Evolutionary conservation across 2,797 vertebrate species (phyloP).

Genomic region (Bovichtus diacanthus): DNA sequence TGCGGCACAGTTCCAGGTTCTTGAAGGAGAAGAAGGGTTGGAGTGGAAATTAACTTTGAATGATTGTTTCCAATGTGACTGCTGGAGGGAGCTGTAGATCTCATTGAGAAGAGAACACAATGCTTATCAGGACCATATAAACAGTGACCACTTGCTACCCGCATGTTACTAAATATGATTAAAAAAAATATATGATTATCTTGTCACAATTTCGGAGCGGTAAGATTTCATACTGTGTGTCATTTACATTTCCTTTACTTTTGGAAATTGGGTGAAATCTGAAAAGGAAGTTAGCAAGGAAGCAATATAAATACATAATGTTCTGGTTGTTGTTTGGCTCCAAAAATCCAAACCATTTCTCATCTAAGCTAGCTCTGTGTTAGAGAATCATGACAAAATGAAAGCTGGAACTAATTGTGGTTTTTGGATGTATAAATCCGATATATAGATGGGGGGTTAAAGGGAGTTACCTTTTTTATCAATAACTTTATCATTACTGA

Average conservation of each 20-base stretch:
- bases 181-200: constrained; percentile 17
- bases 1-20: constrained; percentile 52
- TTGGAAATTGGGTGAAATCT: background rate
- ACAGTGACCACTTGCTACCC: background rate
- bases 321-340: constrained; percentile 15
- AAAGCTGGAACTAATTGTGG: constrained; percentile 40
- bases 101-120: constrained; percentile 35
- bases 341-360: constrained; percentile 17
- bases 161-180: constrained; percentile 6
- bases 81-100: constrained; percentile 35
- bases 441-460: background rate
- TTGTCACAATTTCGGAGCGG: constrained; percentile 5
- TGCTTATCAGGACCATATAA: constrained; percentile 24
- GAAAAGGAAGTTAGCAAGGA: background rate
- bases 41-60: constrained; percentile 48
- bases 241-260: background rate
- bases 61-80: constrained; percentile 27
- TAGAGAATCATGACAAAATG: constrained; percentile 40
- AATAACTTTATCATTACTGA: constrained; percentile 1
- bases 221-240: background rate
- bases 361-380: background rate
- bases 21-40: constrained; percentile 32
- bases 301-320: background rate
- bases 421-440: constrained; percentile 41
- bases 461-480: constrained; percentile 19